Conservation (phyloP, 2,797 vertebrate genomes). For the Furcifer pardalis region DNA sequence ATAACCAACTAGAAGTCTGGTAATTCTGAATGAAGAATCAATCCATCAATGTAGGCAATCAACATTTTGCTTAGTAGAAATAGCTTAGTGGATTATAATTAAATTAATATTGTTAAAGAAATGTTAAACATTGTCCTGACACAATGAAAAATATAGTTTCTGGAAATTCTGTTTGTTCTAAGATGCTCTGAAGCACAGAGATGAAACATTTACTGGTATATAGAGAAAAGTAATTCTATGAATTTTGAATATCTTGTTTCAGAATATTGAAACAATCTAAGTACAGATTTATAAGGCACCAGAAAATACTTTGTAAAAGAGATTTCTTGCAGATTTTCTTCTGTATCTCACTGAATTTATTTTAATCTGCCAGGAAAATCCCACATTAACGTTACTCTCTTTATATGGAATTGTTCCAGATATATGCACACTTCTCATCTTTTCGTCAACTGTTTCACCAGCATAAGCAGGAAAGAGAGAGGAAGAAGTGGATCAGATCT, state of each 20-base stretch:
- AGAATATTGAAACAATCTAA: neutral
- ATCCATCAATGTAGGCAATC: neutral
- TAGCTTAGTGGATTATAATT: neutral
- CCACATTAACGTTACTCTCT: neutral
- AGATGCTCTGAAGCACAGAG: neutral
- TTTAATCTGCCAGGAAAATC: neutral
- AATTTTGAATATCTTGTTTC: neutral
- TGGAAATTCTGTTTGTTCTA: neutral
- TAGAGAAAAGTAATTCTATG: neutral
- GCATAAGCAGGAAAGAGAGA: neutral
- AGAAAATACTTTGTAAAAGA: neutral
- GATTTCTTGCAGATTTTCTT: neutral
- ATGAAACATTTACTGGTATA: neutral
- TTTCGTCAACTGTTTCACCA: neutral
- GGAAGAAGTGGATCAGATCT: neutral
- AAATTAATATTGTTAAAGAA: neutral
- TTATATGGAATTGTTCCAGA: neutral
- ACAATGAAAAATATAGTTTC: neutral
- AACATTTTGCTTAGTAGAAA: neutral
- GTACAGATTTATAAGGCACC: neutral
- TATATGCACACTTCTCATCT: neutral
- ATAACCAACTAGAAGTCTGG: constrained; percentile 3
- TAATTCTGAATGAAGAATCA: neutral
- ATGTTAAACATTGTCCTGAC: neutral
- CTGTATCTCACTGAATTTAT: neutral